phyloP scores from a whole-genome alignment of 2,113 vertebrate species.

The Seriola aureovittata region DNA sequence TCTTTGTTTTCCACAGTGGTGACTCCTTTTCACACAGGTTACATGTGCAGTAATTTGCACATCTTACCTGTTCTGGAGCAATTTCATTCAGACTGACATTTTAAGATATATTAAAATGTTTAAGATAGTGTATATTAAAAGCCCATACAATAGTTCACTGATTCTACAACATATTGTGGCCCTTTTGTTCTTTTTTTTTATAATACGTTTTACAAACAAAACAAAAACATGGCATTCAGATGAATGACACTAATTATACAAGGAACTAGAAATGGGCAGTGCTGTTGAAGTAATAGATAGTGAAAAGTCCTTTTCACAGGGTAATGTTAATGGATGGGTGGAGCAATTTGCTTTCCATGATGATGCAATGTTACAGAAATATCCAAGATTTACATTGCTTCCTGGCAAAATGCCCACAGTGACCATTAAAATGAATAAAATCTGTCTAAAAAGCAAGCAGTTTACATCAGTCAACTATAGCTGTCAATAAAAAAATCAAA shows the following conservation, averaged over 20 bases:
- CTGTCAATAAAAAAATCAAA: conserved; percentile 11
- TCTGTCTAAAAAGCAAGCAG: not conserved
- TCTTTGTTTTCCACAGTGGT: conserved; percentile 26
- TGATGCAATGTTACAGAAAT: not conserved
- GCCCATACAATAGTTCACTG: not conserved
- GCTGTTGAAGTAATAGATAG: not conserved
- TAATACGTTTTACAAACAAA: not conserved
- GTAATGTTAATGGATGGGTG: not conserved
- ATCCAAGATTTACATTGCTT: conserved; percentile 13
- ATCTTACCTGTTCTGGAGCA: conserved; percentile 5
- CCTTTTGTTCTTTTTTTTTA: not conserved
- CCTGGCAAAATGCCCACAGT: not conserved
- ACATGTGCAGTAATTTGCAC: not conserved
- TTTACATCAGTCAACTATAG: conserved; percentile 2
- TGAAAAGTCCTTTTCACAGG: conserved; percentile 6
- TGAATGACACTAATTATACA: not conserved
- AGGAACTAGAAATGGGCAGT: not conserved
- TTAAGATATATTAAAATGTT: not conserved
- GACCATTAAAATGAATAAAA: conserved; percentile 12
- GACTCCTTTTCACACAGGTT: conserved; percentile 29
- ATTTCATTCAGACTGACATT: not conserved
- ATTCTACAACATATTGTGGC: not conserved
- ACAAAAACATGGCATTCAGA: not conserved
- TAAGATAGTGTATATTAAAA: not conserved
- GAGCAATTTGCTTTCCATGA: not conserved